A percentile compares a stretch with the other conserved stretches of the same genome.
These are phyloP conservation scores for Perognathus longimembris DNA, from an alignment of 2,113 vertebrate species.

Conservation along the genomic window DNA sequence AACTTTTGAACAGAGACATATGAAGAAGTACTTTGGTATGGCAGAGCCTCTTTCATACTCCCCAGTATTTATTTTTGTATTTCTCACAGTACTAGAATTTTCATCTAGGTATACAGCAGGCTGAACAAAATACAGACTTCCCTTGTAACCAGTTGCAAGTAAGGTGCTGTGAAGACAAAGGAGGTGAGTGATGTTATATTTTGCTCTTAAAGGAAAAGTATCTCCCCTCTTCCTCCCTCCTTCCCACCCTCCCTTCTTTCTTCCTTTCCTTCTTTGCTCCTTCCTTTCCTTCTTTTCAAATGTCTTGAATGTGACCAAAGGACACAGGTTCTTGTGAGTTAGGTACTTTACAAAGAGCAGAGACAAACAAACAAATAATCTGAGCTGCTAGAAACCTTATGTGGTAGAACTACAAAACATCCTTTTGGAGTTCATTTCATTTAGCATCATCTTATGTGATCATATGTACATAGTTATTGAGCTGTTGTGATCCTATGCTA, in stretches of 20 bases:
- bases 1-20: neutral
- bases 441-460: no score
- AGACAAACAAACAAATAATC: neutral
- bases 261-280: neutral
- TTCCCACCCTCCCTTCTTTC: neutral
- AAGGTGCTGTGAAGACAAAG: neutral
- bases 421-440: no score
- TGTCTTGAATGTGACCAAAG: no score
- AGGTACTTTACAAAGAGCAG: neutral
- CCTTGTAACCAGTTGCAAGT: neutral
- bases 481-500: no score
- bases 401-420: neutral
- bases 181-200: accelerated
- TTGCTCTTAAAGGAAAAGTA: neutral
- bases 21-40: neutral
- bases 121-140: neutral
- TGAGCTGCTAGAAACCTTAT: neutral
- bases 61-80: accelerated
- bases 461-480: no score
- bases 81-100: neutral
- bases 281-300: no score
- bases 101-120: neutral
- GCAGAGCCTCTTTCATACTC: no score
- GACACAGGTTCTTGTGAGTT: neutral
- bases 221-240: neutral